Evolutionary conservation across 2,113 vertebrate species (phyloP), one percentile per base, ranked within the genome.

Genomic region (Brachyhypopomus occidentalis): DNA sequence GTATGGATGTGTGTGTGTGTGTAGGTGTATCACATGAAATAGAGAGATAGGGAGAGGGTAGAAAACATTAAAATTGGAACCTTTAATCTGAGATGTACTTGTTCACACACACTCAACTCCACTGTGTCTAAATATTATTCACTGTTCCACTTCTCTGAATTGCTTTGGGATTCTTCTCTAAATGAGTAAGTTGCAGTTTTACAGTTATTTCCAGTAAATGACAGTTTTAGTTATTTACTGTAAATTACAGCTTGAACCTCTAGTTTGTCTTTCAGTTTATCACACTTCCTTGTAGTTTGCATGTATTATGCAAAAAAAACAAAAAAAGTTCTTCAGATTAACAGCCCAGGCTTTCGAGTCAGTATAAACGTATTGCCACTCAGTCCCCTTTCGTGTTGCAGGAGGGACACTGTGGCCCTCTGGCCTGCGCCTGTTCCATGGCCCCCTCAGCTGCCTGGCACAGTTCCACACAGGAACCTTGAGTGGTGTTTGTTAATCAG

Each of bases 401-500:
- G 62, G 36, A 22, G 70, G 55, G 79, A 72, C 48, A 76, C 74
- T 72, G 74, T 58, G 80, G 23, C 52, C 62, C 62, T 60, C 83
- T 78, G 25, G 2, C 20, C n/a, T 9, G 48, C 72, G 16, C 52
- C 23, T 23, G 38, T 22, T 71, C 20, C 20, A 17, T 2, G 48
- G 19, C 17, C 58, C 16, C 67, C 34, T 72, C 84, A 75, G 85
- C 85, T 86, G 87, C 48, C 80, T 88, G 88, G 87, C 91, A 87
- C 83, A 89, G 93, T 92, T 86, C 79, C 86, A 80, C 84, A 79
- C 86, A 78, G 41, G 80, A 78, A 84, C 87, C 88, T 88, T 84
- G 86, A 92, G 91, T 90, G 90, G 90, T 90, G 91, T 93, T 94
- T 92, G 90, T 92, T 94, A 94, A 94, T 93, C 92, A 94, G 93